Evolutionary conservation across 2,888 invertebrate species (phyloP).

Genomic region (Crepidodera aurea): DNA sequence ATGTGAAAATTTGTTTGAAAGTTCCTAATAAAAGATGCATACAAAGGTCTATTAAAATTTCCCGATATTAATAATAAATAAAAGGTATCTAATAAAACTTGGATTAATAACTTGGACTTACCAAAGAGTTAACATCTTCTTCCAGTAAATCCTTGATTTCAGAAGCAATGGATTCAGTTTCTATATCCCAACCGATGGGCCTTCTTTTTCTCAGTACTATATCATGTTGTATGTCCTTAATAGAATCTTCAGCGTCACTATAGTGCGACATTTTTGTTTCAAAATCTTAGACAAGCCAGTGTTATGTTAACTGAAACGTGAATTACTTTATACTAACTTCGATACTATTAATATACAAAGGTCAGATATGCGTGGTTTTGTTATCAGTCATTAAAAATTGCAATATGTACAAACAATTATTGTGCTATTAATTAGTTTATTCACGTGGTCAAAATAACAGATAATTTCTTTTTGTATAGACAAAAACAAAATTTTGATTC

Average conservation of each 20-base stretch:
- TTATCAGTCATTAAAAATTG: slow-evolving; percentile 4
- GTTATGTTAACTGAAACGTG: slow-evolving; percentile 19
- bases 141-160: slow-evolving; percentile 63
- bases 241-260: slow-evolving; percentile 60
- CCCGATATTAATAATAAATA: no score
- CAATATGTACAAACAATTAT: not conserved
- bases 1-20: no score
- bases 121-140: slow-evolving; percentile 60
- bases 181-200: slow-evolving; percentile 60
- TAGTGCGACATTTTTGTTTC: slow-evolving; percentile 58
- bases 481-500: not conserved
- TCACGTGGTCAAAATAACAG: not conserved
- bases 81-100: no score
- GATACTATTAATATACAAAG: not conserved
- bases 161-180: slow-evolving; percentile 59
- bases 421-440: not conserved
- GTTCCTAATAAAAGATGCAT: no score
- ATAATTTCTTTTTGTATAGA: not conserved
- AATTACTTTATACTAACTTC: slow-evolving; percentile 1
- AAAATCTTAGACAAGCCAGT: slow-evolving; percentile 1
- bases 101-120: no score
- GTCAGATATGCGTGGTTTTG: not conserved
- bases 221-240: slow-evolving; percentile 53
- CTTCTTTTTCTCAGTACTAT: slow-evolving; percentile 56
- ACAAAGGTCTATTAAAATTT: no score